Base-by-base conservation (phyloP, 2,113 vertebrate genomes). In the Aplodontia rufa region DNA sequence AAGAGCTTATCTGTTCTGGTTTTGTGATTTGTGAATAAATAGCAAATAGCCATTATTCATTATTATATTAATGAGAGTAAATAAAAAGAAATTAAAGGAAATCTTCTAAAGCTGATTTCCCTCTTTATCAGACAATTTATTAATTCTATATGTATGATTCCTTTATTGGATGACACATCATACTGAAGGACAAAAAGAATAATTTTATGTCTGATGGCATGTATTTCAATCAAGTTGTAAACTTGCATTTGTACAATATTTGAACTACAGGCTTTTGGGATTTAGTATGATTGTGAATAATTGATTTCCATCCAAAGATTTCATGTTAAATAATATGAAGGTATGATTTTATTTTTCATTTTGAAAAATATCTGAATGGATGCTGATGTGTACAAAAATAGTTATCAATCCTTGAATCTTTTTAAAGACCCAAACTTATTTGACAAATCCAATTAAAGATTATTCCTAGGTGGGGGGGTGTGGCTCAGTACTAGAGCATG, bases 171-270 rank as follows among this genome's bases (percentile, higher is more conserved):
- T 78, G 42, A 28, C 28, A 47, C 17, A 1, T 17, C n/a, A n/a
- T 75, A 58, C 47, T n/a, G n/a, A n/a, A 94, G 45, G 13, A 76
- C 74, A 78, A 82, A 62, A 71, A 35, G 37, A 89, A 72, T 37
- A 85, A 55, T 87, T 91, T 86, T 40, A 86, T 82, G 1, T 83
- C 66, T 60, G 40, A 83, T 80, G 45, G 12, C 37, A 20, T 49
- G 6, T 68, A n/a, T 93, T 91, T 91, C 16, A 94, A 88, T 88
- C 28, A 74, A 64, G 26, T 68, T 92, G 12, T 86, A 49, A 53
- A 42, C 58, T 58, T 79, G 74, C 71, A 20, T 58, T 91, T 86
- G 22, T 76, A 74, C 5, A 92, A n/a, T n/a, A n/a, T n/a, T n/a
- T n/a, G n/a, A n/a, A 55, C 53, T 55, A 55, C 35, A 13, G 11